phyloP scores from a whole-genome alignment of 2,113 vertebrate genomes.

The Sorex fumeus region DNA sequence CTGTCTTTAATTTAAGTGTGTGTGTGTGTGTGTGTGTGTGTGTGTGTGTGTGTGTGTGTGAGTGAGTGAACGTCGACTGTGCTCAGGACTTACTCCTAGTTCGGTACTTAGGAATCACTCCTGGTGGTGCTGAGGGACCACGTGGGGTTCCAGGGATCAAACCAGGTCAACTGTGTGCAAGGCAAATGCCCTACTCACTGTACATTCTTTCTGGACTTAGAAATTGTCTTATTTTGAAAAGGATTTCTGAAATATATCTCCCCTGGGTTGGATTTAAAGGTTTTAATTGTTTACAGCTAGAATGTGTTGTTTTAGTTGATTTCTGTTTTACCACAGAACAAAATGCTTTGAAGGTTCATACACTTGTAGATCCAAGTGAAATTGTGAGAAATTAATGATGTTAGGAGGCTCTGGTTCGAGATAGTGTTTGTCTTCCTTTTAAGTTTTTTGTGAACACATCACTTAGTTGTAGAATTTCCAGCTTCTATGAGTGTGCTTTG shows the following conservation, averaged over 20 bases:
- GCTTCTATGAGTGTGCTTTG: not conserved
- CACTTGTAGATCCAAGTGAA: not conserved
- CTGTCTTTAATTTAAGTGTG: not conserved
- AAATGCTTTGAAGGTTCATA: not conserved
- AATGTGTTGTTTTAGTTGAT: constrained; percentile 12
- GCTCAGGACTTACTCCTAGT: too few relatives aligned
- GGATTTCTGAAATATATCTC: constrained; percentile 39
- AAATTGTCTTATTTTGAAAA: not conserved
- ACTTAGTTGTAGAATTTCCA: not conserved
- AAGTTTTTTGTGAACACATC: not conserved
- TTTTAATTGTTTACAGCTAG: not conserved
- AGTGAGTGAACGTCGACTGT: too few relatives aligned
- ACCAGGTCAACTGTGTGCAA: too few relatives aligned
- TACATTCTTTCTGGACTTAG: not conserved
- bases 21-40: too few relatives aligned
- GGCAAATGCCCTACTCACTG: not conserved
- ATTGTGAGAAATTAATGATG: not conserved
- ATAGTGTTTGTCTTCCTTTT: not conserved
- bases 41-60: too few relatives aligned
- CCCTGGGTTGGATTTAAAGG: not conserved
- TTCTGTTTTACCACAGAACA: not conserved
- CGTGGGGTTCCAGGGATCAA: too few relatives aligned
- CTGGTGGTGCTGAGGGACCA: too few relatives aligned
- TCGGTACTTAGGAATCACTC: too few relatives aligned
- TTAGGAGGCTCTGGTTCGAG: not conserved